Conservation (phyloP, 37 sponge, comb jelly and placozoan genomes). For the Haliclona indistincta region DNA sequence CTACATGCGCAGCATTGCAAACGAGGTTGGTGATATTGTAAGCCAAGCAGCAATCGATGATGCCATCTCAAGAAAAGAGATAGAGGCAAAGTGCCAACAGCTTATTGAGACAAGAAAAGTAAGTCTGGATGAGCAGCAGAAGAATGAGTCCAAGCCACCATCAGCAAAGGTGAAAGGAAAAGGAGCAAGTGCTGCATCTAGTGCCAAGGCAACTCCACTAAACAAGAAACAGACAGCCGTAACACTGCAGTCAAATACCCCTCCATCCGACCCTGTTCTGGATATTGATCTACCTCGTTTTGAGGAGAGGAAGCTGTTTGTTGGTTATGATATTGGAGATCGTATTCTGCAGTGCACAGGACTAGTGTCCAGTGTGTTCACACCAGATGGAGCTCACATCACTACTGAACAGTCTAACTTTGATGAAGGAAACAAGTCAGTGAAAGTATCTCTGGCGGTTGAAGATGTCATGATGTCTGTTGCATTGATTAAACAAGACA, state of each 20-base stretch:
- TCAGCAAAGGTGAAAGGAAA: constrained; percentile 20
- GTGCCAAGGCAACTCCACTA: not conserved
- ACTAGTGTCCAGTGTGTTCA: constrained; percentile 21
- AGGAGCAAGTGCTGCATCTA: not conserved
- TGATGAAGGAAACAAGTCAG: not conserved
- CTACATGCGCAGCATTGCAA: constrained; percentile 48
- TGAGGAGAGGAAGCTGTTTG: constrained; percentile 30
- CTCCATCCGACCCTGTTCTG: not conserved
- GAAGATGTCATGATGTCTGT: constrained; percentile 21
- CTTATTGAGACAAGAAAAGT: constrained; percentile 20
- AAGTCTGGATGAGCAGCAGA: not conserved
- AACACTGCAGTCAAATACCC: not conserved
- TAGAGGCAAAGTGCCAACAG: constrained; percentile 11
- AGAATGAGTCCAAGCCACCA: constrained; percentile 15
- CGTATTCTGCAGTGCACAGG: constrained; percentile 30
- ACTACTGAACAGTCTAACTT: not conserved
- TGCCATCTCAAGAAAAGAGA: constrained; percentile 18
- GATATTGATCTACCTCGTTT: not conserved
- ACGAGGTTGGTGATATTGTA: constrained; percentile 38
- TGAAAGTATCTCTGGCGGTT: constrained; percentile 25
- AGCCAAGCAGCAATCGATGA: constrained; percentile 45
- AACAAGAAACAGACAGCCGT: constrained; percentile 39
- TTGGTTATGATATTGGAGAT: constrained; percentile 61
- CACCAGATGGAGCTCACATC: constrained; percentile 50
- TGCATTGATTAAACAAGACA: not conserved